phyloP scores from a whole-genome alignment of 2,797 vertebrate genomes.

The Lacerta bilineata region DNA sequence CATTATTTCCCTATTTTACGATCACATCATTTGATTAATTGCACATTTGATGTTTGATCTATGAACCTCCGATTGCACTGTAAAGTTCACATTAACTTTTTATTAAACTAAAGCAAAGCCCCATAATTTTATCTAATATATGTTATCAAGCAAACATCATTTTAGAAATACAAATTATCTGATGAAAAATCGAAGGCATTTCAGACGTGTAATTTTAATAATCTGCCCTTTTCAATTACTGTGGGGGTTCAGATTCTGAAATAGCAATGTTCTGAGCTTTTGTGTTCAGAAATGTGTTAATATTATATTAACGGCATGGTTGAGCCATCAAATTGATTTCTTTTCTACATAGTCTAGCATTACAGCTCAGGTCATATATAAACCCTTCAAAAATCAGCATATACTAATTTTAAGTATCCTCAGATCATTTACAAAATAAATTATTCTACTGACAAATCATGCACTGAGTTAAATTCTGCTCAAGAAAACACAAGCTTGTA shows the following conservation, averaged over 20 bases:
- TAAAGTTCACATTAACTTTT: not conserved
- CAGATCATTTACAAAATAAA: slow-evolving; percentile 58
- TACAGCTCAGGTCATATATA: slow-evolving; percentile 36
- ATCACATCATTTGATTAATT: not conserved
- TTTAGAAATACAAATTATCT: slow-evolving; percentile 55
- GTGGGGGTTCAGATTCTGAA: slow-evolving; percentile 36
- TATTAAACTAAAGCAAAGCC: not conserved
- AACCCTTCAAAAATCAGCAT: slow-evolving; percentile 53
- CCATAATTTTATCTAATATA: slow-evolving; percentile 36
- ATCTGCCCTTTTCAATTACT: slow-evolving; percentile 42
- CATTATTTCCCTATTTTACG: too few species aligned
- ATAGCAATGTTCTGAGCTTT: slow-evolving; percentile 31
- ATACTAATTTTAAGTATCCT: slow-evolving; percentile 58
- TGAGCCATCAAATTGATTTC: slow-evolving; percentile 41
- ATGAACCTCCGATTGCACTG: not conserved
- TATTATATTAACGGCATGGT: slow-evolving; percentile 22
- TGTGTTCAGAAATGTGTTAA: slow-evolving; percentile 37
- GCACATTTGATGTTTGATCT: not conserved
- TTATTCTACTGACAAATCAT: slow-evolving; percentile 35
- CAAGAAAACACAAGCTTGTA: slow-evolving; percentile 27
- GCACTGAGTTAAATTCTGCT: not conserved
- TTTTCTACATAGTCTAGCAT: slow-evolving; percentile 49
- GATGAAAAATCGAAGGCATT: slow-evolving; percentile 1
- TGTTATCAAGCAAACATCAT: slow-evolving; percentile 39
- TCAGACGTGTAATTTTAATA: slow-evolving; percentile 46